Percentiles rank a stretch among this genome's conserved stretches.
phyloP scores from a whole-genome alignment of 1,140 invertebrate species.

The Trypoxylus dichotomus region DNA sequence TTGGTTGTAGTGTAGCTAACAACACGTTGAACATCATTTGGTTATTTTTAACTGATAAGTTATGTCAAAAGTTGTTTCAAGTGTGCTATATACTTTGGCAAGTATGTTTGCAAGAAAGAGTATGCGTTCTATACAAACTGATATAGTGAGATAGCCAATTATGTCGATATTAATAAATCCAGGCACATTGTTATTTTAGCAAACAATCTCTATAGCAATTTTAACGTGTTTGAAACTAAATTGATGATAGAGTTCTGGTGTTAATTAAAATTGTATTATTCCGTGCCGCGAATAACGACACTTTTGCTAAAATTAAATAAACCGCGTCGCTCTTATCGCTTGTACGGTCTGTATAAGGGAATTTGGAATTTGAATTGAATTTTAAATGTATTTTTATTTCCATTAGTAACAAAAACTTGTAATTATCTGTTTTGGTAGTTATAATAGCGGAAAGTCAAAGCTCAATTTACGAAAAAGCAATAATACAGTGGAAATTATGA shows the following conservation, averaged over 20 bases:
- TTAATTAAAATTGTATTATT: slow-evolving; percentile 8
- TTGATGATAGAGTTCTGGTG: background rate
- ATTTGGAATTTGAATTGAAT: background rate
- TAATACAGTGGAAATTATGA: background rate
- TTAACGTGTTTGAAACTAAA: background rate
- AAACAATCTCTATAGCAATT: background rate
- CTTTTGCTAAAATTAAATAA: background rate
- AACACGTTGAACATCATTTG: too few relatives aligned
- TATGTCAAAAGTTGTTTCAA: too few relatives aligned
- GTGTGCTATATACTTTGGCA: too few relatives aligned
- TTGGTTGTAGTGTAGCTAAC: too few relatives aligned
- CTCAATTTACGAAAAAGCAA: background rate
- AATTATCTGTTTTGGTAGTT: background rate
- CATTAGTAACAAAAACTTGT: background rate
- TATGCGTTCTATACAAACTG: too few relatives aligned
- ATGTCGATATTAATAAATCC: background rate
- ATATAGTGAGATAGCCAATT: background rate
- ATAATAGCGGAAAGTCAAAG: background rate
- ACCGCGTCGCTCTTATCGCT: background rate
- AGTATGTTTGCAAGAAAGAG: too few relatives aligned
- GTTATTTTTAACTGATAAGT: too few relatives aligned
- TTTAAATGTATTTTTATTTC: background rate
- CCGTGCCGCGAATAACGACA: background rate
- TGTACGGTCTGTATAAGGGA: background rate
- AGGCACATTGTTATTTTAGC: background rate